Conservation (phyloP, 2,113 vertebrate genomes). For the Notothenia rossii region DNA sequence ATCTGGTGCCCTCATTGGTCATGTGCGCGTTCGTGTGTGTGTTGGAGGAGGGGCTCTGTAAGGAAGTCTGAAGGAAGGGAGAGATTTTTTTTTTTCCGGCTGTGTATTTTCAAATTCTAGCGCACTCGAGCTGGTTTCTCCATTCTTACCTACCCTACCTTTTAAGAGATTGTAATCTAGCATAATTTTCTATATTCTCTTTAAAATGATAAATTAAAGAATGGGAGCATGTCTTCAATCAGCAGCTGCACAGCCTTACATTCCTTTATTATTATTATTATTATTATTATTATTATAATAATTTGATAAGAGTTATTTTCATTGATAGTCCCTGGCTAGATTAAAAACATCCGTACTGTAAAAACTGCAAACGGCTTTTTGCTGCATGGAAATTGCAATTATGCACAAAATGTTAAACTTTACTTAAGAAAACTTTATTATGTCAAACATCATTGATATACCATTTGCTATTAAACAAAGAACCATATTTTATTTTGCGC, state of each 20-base stretch:
- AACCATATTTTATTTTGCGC: neutral
- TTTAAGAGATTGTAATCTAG: neutral
- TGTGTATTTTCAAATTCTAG: too few relatives aligned
- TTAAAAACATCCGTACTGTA: neutral
- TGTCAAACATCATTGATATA: neutral
- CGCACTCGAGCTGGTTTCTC: too few relatives aligned
- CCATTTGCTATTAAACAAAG: neutral
- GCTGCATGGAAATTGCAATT: neutral
- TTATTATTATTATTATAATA: too few relatives aligned
- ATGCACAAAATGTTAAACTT: neutral
- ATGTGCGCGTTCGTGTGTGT: too few relatives aligned
- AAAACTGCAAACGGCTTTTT: neutral
- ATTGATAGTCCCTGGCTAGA: neutral
- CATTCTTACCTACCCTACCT: too few relatives aligned
- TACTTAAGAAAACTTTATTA: neutral
- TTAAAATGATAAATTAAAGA: neutral
- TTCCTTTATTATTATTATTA: too few relatives aligned
- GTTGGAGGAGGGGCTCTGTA: too few relatives aligned
- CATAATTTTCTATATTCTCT: neutral
- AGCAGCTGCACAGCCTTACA: neutral
- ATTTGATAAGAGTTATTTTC: neutral
- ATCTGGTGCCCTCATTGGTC: too few relatives aligned
- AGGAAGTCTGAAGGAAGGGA: too few relatives aligned
- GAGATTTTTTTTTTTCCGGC: too few relatives aligned
- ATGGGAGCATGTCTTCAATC: neutral